Evolutionary conservation across 2,113 vertebrate genomes (phyloP), one percentile per base, ranked within the genome.

Genomic region (Strix aluco): DNA sequence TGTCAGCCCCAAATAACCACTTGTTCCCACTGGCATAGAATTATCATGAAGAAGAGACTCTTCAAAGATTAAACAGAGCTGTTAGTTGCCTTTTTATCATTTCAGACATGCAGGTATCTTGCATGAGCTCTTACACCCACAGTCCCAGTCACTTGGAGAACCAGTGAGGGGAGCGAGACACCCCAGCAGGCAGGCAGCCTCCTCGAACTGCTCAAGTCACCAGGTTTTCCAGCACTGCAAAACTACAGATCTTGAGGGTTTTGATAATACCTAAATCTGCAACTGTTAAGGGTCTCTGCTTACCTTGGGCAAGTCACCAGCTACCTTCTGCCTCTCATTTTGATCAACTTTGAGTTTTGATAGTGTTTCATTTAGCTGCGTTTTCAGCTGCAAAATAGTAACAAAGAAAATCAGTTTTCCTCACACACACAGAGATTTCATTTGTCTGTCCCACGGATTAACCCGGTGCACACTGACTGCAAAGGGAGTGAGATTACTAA

Each of bases 271-370:
- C 79, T 34, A 16, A 3, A 34, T 3, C 13, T 47, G 13, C 25
- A 69, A 5, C 25, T 42, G 34, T 30, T 42, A 8, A 36, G 12
- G 9, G 61, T 66, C 58, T 82, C 73, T 36, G 19, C 90, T 98
- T 97, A 99, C 99, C 99, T 99, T 99, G 84, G 98, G 98, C 74
- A 99, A 97, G 96, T 99, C 99, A 82, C 97, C 98, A 63, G 99
- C 99, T 57, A 99, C 98, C 59, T 98, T 99, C 97, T 99, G 98
- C 63, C 99, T 97, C 97, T 99, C 99, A 0, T 86, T 98, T 49
- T 99, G 98, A 96, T 99, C 99, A 3, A 92, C 96, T 97, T 98
- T 98, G 95, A 99, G 98, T 95, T 99, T 99, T 67, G 97, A 98
- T 85, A 98, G 94, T 19, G 99, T 99, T 97, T 99, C 97, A 0